Evolutionary conservation across 1,140 invertebrate species (phyloP), one percentile per base, ranked within the genome.

Genomic region (Drosophila kanapiae): DNA sequence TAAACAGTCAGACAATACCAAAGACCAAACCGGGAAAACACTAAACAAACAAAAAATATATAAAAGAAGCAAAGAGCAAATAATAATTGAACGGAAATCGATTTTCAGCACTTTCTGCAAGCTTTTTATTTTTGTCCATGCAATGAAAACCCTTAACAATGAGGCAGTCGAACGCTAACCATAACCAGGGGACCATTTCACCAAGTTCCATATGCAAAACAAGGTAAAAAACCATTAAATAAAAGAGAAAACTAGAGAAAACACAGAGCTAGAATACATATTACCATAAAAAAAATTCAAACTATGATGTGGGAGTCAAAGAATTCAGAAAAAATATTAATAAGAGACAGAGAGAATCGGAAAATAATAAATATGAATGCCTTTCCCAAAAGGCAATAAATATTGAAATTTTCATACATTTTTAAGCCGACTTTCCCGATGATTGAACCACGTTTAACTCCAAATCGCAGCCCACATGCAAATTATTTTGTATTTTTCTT

Each of bases 391-490:
- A 27, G 48, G 31, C 38, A 35, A 14, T 68, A 58, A 60, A 63
- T 48, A 69, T 74, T 51, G 10, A 63, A 68, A 35, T 54, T 43
- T 43, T 51, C 35, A 35, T 54, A 68, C 38, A 33, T 13, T 35
- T 40, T 48, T 74, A 74, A 72, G 35, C 67, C 38, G 51, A 64
- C 69, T 80, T 84, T 80, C 57, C 45, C 61, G 47, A 43, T 77
- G 64, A 80, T 72, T 80, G 78, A 78, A 79, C 75, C 59, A 58
- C 58, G 58, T 59, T 71, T 57, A 65, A 65, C 29, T 42, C 56
- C 47, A 67, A 59, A 71, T 43, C 45, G 35, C 70, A 38, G n/a
- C 82, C 82, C 79, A 87, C 79, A 82, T 78, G 58, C 65, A 62
- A 63, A 68, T 72, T 43, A 53, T 63, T 59, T 67, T 27, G 23